Evolutionary conservation across 2,797 vertebrate species (phyloP).

Genomic region (Luscinia megarhynchos): DNA sequence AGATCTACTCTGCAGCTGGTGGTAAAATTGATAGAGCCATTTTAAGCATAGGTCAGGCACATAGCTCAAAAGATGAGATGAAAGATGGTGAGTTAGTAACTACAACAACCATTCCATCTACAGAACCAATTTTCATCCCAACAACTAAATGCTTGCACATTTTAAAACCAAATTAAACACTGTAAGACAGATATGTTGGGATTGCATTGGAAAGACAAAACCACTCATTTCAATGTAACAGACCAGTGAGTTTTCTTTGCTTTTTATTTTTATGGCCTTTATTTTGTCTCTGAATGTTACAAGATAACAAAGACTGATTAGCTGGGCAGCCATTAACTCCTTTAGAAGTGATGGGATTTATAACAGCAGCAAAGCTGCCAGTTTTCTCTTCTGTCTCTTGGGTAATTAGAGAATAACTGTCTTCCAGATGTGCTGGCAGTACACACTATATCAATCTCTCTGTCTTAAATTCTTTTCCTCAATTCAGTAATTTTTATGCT

Average conservation of each 20-base stretch:
- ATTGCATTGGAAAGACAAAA: not conserved
- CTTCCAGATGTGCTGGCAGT: conserved; percentile 63
- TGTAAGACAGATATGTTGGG: not conserved
- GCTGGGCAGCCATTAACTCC: conserved; percentile 42
- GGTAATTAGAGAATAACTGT: conserved; percentile 51
- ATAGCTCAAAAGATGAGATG: not conserved
- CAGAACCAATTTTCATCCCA: not conserved
- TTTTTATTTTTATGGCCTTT: conserved; percentile 36
- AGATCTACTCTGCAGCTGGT: not conserved
- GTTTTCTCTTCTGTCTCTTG: conserved; percentile 40
- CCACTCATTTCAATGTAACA: not conserved
- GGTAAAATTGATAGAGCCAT: not conserved
- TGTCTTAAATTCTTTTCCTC: conserved; percentile 12
- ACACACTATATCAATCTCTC: not conserved
- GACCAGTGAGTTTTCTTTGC: not conserved
- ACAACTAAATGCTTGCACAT: not conserved
- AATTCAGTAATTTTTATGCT: conserved; percentile 40
- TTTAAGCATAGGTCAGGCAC: not conserved
- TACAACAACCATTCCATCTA: not conserved
- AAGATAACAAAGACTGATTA: conserved; percentile 52
- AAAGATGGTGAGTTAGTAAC: not conserved
- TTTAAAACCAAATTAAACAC: conserved; percentile 37
- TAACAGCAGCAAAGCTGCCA: conserved; percentile 48
- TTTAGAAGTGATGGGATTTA: conserved; percentile 42
- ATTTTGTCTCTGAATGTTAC: conserved; percentile 40